These are phyloP conservation scores for Ciconia boyciana DNA, from an alignment of 2,113 vertebrate species.

Conservation along the genomic window DNA sequence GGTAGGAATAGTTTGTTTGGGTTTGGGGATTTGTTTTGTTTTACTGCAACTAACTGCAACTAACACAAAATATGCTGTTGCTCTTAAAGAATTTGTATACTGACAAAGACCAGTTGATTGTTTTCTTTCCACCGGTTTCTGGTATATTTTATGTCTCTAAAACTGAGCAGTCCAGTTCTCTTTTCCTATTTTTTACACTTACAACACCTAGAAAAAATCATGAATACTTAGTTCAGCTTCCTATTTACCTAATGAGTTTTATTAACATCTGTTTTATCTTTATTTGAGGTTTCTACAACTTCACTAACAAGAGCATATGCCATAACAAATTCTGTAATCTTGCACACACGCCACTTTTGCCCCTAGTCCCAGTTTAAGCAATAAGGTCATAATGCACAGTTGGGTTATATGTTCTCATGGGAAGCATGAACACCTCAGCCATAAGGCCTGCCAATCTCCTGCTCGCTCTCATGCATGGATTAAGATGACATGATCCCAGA, in stretches of 20 bases:
- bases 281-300: background rate
- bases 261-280: background rate
- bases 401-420: background rate
- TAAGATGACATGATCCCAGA: background rate
- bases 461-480: background rate
- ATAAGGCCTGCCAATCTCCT: background rate
- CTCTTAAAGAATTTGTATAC: background rate
- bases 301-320: background rate
- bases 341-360: background rate
- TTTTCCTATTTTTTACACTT: background rate
- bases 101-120: background rate
- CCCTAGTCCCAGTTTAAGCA: background rate
- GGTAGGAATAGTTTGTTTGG: background rate
- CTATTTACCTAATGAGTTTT: background rate
- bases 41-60: background rate
- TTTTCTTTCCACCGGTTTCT: background rate
- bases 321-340: background rate
- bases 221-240: background rate
- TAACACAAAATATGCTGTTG: background rate
- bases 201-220: background rate
- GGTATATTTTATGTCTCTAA: background rate
- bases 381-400: background rate
- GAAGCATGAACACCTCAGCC: background rate
- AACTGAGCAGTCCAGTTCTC: background rate
- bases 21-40: background rate